A percentile compares a stretch with the other conserved stretches of the same genome.
Conservation (phyloP, 2,113 vertebrate species). For the Grallaria varia region DNA sequence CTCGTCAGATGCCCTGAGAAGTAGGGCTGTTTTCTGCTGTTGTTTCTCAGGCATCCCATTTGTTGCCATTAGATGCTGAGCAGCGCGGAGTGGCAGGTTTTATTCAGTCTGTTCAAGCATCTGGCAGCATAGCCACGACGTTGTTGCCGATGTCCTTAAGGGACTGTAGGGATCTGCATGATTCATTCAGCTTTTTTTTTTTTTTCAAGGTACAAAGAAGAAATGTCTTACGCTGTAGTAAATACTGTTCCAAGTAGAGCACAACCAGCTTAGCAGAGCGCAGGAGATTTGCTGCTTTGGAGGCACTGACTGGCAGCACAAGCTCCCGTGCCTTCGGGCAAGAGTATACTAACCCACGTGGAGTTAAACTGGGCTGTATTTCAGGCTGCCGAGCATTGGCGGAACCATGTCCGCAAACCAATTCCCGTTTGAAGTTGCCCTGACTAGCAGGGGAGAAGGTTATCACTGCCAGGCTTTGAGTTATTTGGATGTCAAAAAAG, state of each 20-base stretch:
- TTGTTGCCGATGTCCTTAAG: constrained; percentile 44
- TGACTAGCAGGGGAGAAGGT: background rate
- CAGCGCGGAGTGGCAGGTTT: constrained; percentile 5
- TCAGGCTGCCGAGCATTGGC: background rate
- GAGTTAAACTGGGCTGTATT: background rate
- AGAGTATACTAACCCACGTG: background rate
- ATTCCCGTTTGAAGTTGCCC: background rate
- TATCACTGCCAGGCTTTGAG: background rate
- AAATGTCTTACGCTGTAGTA: background rate
- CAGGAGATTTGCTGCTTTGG: constrained; percentile 5
- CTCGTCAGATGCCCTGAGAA: background rate
- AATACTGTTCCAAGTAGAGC: constrained; percentile 11
- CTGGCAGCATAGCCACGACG: constrained; percentile 34
- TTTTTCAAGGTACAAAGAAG: constrained; percentile 22
- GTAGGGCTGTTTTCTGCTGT: background rate
- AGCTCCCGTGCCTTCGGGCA: background rate
- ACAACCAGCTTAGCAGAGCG: background rate
- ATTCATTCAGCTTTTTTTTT: constrained; percentile 45
- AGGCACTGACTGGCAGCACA: background rate
- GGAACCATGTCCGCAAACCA: background rate
- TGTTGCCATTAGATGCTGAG: background rate
- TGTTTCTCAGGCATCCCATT: background rate
- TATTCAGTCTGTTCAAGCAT: constrained; percentile 45
- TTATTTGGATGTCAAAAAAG: background rate
- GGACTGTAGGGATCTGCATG: constrained; percentile 26